phyloP scores from a whole-genome alignment of 2,888 invertebrate genomes.

The Hesperia comma region DNA sequence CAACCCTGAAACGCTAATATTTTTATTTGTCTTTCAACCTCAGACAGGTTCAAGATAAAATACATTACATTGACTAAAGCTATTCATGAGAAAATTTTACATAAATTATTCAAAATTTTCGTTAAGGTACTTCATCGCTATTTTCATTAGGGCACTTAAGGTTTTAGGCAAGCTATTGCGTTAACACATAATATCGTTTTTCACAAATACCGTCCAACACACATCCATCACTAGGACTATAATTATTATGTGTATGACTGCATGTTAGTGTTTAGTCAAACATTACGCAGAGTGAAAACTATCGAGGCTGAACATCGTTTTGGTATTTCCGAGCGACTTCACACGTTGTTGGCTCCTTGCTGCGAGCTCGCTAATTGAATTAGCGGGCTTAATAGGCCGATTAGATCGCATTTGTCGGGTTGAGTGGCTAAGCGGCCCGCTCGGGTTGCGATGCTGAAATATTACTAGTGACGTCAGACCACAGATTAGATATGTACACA shows the following conservation, averaged over 20 bases:
- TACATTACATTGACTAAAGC: too few species aligned
- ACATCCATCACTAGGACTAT: too few species aligned
- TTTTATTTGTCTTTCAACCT: conserved; percentile 13
- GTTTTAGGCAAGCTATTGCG: too few species aligned
- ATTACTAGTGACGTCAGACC: conserved; percentile 16
- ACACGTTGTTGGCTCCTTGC: conserved; percentile 34
- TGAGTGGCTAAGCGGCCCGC: conserved; percentile 43
- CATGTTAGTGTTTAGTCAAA: not conserved
- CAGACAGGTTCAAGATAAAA: not conserved
- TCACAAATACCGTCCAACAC: too few species aligned
- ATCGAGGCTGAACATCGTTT: conserved; percentile 18
- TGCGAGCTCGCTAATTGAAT: conserved; percentile 56
- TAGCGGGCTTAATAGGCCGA: conserved; percentile 62
- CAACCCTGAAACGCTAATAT: not conserved
- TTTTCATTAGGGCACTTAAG: too few species aligned
- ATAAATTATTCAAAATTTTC: too few species aligned
- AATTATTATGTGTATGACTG: not conserved
- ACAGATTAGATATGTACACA: conserved; percentile 1
- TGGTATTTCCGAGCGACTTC: conserved; percentile 32
- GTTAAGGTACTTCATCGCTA: too few species aligned
- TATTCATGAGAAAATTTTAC: too few species aligned
- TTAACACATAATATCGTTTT: too few species aligned
- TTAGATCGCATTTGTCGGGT: conserved; percentile 58
- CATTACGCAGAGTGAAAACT: conserved; percentile 11
- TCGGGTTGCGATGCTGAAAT: conserved; percentile 14